Base-by-base conservation (phyloP, 2,797 vertebrate genomes). In the Cygnus olor region DNA sequence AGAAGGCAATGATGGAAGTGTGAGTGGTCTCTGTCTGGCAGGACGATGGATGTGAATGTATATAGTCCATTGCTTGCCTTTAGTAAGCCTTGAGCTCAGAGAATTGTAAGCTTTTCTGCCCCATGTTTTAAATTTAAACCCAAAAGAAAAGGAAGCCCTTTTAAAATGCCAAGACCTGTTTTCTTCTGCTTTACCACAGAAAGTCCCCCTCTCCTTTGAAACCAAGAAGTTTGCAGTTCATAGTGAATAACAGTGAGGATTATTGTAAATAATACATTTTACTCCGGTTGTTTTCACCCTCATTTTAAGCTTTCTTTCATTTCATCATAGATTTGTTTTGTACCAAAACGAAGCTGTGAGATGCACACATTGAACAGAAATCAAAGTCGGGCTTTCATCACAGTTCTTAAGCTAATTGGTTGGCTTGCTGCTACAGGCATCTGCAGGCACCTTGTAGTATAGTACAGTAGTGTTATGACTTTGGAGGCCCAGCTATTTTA, bases 391-490 rank as follows among this genome's bases (percentile, higher is more conserved):
- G 86, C 90, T 96, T 93, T 94, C 80, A 85, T 81, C 28, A 1
- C 61, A 61, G 44, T 68, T 45, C 57, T 77, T 66, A 38, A 84
- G 77, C 80, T 74, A 88, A 77, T 72, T 17, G 18, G 47, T 83
- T 87, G 85, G 83, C 93, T 96, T 90, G 89, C 89, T 90, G 90
- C 91, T 94, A 9, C 85, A 81, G 56, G 82, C 83, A 54, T 88
- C 86, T 82, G 84, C 95, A 85, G 91, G 90, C 94, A 96, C 91
- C 94, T 94, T 89, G 94, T 77, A 10, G 88, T 86, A 17, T 45
- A 78, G 80, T 64, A 22, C 74, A 78, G 86, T 58, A 83, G 90
- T 89, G 89, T 79, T 64, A 79, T 76, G 76, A 34, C 78, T 95
- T 77, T 34, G 76, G 81, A 80, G 76, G 40, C 83, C 80, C 88